These are phyloP conservation scores for Drosophila percnosoma DNA, from an alignment of 2,888 invertebrate genomes.

Conservation along the genomic window DNA sequence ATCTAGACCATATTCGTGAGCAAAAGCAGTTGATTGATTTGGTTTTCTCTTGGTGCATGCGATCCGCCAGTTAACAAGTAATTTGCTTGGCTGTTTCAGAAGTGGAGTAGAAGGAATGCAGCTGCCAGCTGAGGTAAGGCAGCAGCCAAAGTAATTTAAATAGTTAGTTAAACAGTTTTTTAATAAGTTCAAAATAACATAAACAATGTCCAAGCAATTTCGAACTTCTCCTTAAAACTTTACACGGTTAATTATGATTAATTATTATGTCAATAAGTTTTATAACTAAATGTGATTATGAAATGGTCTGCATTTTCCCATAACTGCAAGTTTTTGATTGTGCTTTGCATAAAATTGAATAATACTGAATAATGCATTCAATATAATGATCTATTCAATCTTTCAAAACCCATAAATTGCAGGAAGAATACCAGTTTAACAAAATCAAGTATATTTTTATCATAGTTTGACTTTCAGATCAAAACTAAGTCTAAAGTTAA, in stretches of 20 bases:
- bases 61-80: neutral
- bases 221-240: neutral
- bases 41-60: neutral
- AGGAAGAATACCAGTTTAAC: rapidly evolving
- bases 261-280: neutral
- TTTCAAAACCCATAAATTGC: neutral
- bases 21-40: neutral
- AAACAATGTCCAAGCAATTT: neutral
- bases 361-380: neutral
- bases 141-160: neutral
- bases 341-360: neutral
- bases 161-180: neutral
- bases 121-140: neutral
- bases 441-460: rapidly evolving
- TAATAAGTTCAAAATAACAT: neutral
- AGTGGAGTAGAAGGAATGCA: neutral
- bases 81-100: neutral
- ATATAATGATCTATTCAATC: rapidly evolving
- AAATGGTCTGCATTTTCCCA: neutral
- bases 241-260: neutral
- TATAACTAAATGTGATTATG: neutral
- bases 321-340: too few species aligned
- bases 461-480: neutral
- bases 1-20: neutral
- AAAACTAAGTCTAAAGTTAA: neutral